Base-by-base conservation (phyloP, 2,113 vertebrate genomes). In the Myodes glareolus region DNA sequence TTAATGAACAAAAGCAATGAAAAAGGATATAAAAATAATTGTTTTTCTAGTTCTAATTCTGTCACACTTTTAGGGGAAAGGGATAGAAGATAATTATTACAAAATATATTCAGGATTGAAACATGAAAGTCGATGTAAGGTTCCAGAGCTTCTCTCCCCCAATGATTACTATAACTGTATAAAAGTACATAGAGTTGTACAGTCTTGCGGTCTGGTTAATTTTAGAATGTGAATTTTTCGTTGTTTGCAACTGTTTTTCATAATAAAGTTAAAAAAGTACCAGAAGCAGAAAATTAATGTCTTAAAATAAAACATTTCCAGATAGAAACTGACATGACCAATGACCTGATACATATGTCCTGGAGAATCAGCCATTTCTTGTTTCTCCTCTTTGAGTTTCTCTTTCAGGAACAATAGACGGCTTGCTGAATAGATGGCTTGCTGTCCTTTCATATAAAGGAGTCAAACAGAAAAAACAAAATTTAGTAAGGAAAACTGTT, bases 51-150 rank as follows among this genome's bases (percentile, higher is more conserved):
- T 70, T 70, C 33, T 36, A 70, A 70, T 19, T 70, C 33, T 36
- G 67, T 16, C 67, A 70, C 33, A 36, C 23, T 31, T 67, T 67
- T 29, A 8, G 23, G 61, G 61, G 25, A 63, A 55, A 17, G 1
- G 55, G 33, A 7, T n/a, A 70, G 68, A 8, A 70, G 36, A 70
- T 70, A n/a, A 70, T 70, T 17, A 70, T 14, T 19, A n/a, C 33
- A 70, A n/a, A 70, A 19, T n/a, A 70, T 70, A 70, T 70, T 70
- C 33, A 36, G 7, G 33, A n/a, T 6, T 70, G 68, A 70, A 70
- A 17, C 3, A n/a, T n/a, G 8, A 36, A n/a, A n/a, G 36, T 36
- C 7, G 0, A n/a, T 7, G 13, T n/a, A 7, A 36, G 36, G 68
- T 6, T 72, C 68, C 68, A 72, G 14, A 70, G 31, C 2, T 16